Evolutionary conservation across 2,888 invertebrate genomes (phyloP), one percentile per base, ranked within the genome.

Genomic region (Thecocarcelia acutangulata): DNA sequence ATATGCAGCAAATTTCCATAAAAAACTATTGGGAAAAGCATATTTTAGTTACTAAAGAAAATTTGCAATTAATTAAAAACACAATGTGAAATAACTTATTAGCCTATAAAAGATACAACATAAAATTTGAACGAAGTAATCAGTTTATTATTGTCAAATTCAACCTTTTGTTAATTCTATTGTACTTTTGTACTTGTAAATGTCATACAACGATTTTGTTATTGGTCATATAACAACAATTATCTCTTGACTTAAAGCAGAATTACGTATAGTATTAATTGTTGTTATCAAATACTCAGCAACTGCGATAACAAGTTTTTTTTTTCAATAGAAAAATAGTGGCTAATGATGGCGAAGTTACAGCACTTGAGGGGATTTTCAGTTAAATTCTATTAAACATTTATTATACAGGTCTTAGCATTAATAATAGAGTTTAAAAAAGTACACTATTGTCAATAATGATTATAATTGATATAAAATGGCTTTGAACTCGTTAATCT

Each of bases 191-290:
- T 48, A 15, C 21, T 56, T 69, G 5, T 9, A n/a, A 58, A 58
- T 44, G 48, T 58, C 37, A 37, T n/a, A 12, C 44, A 48, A 69
- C 56, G 28, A 46, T 69, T 44, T 44, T 9, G 46, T 33, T n/a
- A 17, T 50, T 21, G 48, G 19, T 2, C 21, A 59, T 58, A 12
- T 33, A 42, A 63, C 42, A 15, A 17, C 42, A n/a, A 12, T 33
- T 66, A 28, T 24, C 37, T 61, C 19, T 50, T 56, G 42, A 42
- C 24, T 42, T 17, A 19, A 54, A 44, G 3, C 44, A n/a, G 19
- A 52, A 61, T 28, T 66, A 66, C 40, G 17, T 52, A 37, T 48
- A n/a, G n/a, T n/a, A n/a, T n/a, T 12, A 50, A 70, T 42, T 19
- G 21, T 37, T 28, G 37, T 37, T 58, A 15, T 37, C 19, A 69